Conservation (phyloP, 2,113 vertebrate genomes). For the Callospermophilus lateralis region DNA sequence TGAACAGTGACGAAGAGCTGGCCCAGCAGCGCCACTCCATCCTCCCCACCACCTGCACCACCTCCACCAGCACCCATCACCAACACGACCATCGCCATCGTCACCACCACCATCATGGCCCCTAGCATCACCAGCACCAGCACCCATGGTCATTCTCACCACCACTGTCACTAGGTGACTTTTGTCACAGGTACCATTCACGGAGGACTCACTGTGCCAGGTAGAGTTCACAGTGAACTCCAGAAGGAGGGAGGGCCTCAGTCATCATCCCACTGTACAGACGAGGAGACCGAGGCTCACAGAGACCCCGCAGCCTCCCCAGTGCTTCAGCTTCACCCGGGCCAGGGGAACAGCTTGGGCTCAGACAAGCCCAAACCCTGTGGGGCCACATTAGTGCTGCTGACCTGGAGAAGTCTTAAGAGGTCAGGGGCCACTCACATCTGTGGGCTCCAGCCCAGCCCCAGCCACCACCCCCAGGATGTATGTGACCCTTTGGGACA, state of each 20-base stretch:
- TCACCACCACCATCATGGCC: fast-evolving
- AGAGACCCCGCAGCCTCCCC: background rate
- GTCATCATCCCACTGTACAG: fast-evolving
- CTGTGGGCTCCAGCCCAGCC: background rate
- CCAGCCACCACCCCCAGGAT: background rate
- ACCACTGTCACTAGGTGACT: no score
- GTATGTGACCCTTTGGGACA: background rate
- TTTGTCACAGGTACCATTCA: no score
- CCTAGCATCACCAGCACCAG: background rate
- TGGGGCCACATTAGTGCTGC: background rate
- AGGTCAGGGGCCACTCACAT: background rate
- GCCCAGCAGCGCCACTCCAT: fast-evolving
- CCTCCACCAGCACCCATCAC: background rate
- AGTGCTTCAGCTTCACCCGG: background rate
- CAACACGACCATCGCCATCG: fast-evolving
- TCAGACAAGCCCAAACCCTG: background rate
- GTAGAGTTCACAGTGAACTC: background rate
- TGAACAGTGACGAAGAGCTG: background rate
- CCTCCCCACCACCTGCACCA: fast-evolving
- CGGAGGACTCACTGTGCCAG: background rate
- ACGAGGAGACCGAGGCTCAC: background rate
- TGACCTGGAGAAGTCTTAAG: background rate
- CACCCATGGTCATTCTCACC: no score
- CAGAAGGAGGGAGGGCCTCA: fast-evolving
- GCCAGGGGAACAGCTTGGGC: background rate